Conservation (phyloP, 2,888 invertebrate genomes). For the Choreutis nemorana region DNA sequence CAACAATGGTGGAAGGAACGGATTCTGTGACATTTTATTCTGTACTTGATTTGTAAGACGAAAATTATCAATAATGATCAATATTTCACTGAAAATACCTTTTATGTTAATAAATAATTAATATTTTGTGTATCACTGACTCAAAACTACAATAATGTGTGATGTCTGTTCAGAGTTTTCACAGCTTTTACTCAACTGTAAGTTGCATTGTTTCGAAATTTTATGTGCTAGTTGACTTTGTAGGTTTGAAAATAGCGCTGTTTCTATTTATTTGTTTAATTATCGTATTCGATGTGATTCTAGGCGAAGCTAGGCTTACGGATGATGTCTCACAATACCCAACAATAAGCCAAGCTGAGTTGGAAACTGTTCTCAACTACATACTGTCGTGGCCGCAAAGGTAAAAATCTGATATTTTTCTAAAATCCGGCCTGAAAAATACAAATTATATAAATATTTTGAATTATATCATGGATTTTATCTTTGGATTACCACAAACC, state of each 20-base stretch:
- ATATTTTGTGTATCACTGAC: conserved; percentile 42
- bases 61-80: conserved; percentile 62
- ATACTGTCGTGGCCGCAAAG: conserved; percentile 91
- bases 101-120: conserved; percentile 50
- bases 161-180: conserved; percentile 95
- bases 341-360: conserved; percentile 78
- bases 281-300: conserved; percentile 23
- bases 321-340: conserved; percentile 81
- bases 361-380: conserved; percentile 84
- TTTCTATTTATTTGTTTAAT: conserved; percentile 6
- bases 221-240: conserved; percentile 13
- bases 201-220: conserved; percentile 61
- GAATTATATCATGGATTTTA: neutral
- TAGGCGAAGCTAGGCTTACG: conserved; percentile 82
- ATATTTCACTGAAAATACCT: conserved; percentile 37
- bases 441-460: neutral
- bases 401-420: conserved; percentile 39
- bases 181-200: conserved; percentile 81
- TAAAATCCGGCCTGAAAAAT: neutral
- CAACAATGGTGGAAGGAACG: conserved; percentile 64
- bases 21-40: conserved; percentile 54
- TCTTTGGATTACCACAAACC: neutral
- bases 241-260: no score
- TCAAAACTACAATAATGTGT: conserved; percentile 76
- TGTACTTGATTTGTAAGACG: conserved; percentile 57